phyloP scores from a whole-genome alignment of 1,140 invertebrate genomes.

The Teleopsis dalmanni region DNA sequence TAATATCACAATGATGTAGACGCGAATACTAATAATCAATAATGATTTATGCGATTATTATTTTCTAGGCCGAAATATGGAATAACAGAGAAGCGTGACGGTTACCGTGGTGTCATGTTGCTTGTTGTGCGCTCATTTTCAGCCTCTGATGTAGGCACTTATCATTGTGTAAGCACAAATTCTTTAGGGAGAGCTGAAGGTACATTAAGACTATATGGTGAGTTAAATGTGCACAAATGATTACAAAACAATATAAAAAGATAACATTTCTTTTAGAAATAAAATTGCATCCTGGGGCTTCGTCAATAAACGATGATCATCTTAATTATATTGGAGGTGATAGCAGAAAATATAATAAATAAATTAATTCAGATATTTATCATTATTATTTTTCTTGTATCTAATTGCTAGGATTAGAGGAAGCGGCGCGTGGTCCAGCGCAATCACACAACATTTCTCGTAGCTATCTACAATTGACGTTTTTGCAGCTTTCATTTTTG shows the following conservation, averaged over 20 bases:
- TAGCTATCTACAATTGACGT: no score
- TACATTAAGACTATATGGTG: slow-evolving; percentile 77
- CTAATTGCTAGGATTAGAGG: slow-evolving; percentile 4
- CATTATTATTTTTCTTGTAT: background rate
- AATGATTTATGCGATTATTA: slow-evolving; percentile 3
- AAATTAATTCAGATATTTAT: background rate
- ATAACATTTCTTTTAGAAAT: slow-evolving; percentile 29
- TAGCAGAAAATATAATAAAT: slow-evolving; percentile 1
- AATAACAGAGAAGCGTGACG: slow-evolving; percentile 66
- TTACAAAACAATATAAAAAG: background rate
- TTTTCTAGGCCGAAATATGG: slow-evolving; percentile 68
- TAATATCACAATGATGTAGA: no score
- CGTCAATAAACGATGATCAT: slow-evolving; percentile 39
- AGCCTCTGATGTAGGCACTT: slow-evolving; percentile 73
- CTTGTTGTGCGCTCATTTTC: slow-evolving; percentile 72
- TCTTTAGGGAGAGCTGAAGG: slow-evolving; percentile 78
- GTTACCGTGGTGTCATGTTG: slow-evolving; percentile 77
- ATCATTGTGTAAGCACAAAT: slow-evolving; percentile 86
- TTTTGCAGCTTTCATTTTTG: no score
- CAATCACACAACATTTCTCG: no score
- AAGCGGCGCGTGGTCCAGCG: slow-evolving; percentile 1
- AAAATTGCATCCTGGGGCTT: slow-evolving; percentile 39
- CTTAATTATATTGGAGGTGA: slow-evolving; percentile 40
- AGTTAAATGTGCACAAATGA: slow-evolving; percentile 41
- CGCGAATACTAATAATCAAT: slow-evolving; percentile 5